phyloP scores from a whole-genome alignment of 2,797 vertebrate genomes.

The Chrosomus eos region DNA sequence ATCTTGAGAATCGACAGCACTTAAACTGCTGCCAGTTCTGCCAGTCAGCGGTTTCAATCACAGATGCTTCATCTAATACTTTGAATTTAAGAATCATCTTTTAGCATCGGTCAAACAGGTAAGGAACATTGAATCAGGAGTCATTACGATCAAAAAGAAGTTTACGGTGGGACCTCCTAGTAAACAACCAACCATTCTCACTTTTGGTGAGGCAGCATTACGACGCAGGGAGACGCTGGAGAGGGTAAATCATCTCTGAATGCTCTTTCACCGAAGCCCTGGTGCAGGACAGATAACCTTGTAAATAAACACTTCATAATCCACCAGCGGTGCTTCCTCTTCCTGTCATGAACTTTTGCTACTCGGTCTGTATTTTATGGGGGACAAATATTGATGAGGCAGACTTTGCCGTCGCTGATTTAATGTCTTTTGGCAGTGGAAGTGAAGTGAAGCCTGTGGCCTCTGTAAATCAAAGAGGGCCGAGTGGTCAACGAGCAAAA shows the following conservation, averaged over 20 bases:
- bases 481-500: conserved; percentile 65
- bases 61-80: not conserved
- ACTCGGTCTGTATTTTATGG: conserved; percentile 52
- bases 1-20: conserved; percentile 1
- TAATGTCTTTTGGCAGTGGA: conserved; percentile 53
- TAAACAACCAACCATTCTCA: conserved; percentile 4
- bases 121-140: not conserved
- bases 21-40: conserved; percentile 2
- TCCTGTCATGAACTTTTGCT: conserved; percentile 64
- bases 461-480: conserved; percentile 67
- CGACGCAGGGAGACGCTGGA: not conserved
- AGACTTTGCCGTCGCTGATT: conserved; percentile 52
- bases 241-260: conserved; percentile 42
- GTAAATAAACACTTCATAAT: conserved; percentile 75
- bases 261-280: conserved; percentile 46
- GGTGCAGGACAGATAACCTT: conserved; percentile 69
- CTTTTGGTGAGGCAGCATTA: conserved; percentile 31
- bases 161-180: not conserved
- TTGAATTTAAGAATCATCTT: not conserved
- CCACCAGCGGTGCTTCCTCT: conserved; percentile 56
- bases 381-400: conserved; percentile 64
- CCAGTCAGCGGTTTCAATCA: conserved; percentile 20
- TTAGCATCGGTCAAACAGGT: no score
- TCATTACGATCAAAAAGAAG: not conserved
- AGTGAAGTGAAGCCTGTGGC: conserved; percentile 49